These are phyloP conservation scores for Solenopsis fugax DNA, from an alignment of 1,140 invertebrate species.

Conservation along the genomic window DNA sequence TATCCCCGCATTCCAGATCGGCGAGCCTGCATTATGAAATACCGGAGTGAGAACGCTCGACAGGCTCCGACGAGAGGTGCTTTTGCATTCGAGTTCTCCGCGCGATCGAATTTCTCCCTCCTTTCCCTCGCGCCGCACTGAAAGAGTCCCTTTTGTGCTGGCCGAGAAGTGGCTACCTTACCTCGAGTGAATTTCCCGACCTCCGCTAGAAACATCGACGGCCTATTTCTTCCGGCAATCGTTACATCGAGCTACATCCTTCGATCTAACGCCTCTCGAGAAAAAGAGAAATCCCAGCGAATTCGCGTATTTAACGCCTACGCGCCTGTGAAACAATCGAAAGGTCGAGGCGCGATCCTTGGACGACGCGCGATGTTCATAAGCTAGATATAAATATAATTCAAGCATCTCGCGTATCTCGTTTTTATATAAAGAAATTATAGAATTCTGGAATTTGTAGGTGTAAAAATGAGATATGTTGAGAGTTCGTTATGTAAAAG, in stretches of 20 bases:
- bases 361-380: not conserved
- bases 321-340: constrained; percentile 24
- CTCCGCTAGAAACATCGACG: not conserved
- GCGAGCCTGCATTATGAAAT: constrained; percentile 75
- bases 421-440: not conserved
- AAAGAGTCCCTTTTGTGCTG: constrained; percentile 12
- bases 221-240: constrained; percentile 41
- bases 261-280: not conserved
- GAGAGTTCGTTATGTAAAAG: not conserved
- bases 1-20: constrained; percentile 62
- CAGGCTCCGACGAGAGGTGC: constrained; percentile 74
- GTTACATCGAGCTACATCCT: not conserved
- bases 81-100: constrained; percentile 75
- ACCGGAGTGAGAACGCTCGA: constrained; percentile 73
- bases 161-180: constrained; percentile 13
- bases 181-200: constrained; percentile 64
- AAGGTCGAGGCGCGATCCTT: constrained; percentile 29
- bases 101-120: constrained; percentile 63
- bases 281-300: constrained; percentile 33
- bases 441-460: not conserved
- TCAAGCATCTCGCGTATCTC: not conserved
- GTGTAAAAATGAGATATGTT: not conserved
- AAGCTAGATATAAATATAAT: not conserved
- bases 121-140: not conserved
- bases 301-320: constrained; percentile 27